Base-by-base conservation (phyloP, 2,888 invertebrate genomes). In the Oscheius sp. region DNA sequence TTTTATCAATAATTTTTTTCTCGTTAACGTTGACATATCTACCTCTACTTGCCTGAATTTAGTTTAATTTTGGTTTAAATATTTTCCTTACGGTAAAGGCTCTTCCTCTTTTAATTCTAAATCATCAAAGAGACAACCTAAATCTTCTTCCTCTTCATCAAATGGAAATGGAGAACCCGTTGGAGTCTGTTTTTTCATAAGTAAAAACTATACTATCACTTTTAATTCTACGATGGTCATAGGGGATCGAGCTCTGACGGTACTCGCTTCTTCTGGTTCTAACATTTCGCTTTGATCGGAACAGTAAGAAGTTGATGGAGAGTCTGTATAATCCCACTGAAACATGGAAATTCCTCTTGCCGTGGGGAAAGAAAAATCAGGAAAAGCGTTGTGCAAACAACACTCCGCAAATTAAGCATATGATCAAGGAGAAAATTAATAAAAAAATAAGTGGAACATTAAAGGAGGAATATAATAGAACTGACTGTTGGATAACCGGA, bases 1-100 rank as follows among this genome's bases (percentile, higher is more conserved):
- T 44, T 67, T 67, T 28, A 67, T 67, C 22, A 59, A 20, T 12
- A 67, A 20, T 20, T 59, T 67, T 26, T 67, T 67, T 36, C 67
- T 44, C 6, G 47, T 57, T 28, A 67, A 49, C 4, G 59, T 67
- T 2, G 33, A 41, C 17, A 38, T 36, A 22, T 14, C 49, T 8
- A 9, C 59, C 5, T 44, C 45, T 1, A 56, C 38, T 1, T 33
- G n/a, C 9, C 64, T 64, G 36, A 49, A 64, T 2, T 24, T 20
- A 1, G 32, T 17, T 22, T n/a, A 38, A 22, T 36, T 33, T 36
- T 2, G 20, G 9, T 38, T n/a, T 2, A 22, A 33, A 57, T 54
- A 28, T 14, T 3, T n/a, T 32, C 33, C 20, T 59, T 38, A 59
- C 38, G 54, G 33, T 32, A 30, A 6, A 12, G 26, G 32, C 12